These are phyloP conservation scores for Luscinia megarhynchos DNA, from an alignment of 2,797 vertebrate species.

Conservation along the genomic window DNA sequence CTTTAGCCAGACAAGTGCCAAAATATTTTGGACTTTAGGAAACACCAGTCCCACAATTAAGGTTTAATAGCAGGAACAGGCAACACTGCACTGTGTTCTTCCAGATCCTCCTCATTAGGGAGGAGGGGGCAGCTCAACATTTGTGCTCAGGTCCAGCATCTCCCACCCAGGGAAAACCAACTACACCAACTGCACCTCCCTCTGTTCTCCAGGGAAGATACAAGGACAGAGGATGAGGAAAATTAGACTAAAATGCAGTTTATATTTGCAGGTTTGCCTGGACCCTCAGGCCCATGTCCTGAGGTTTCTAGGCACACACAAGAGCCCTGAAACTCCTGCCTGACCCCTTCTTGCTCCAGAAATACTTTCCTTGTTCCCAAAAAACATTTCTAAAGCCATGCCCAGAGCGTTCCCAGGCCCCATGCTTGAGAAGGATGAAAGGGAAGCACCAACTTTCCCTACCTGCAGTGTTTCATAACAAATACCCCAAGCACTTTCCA, in stretches of 20 bases:
- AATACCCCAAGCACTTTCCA: background rate
- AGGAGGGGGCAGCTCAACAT: background rate
- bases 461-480: background rate
- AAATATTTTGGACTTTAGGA: constrained; percentile 57
- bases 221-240: background rate
- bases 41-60: constrained; percentile 14
- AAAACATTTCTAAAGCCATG: background rate
- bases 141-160: background rate
- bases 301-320: background rate
- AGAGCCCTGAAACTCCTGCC: background rate
- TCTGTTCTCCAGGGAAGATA: background rate
- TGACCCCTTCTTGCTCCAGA: background rate
- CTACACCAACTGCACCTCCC: background rate
- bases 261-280: background rate
- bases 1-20: constrained; percentile 47
- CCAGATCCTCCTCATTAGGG: background rate
- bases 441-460: background rate
- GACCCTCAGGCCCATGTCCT: background rate
- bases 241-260: background rate
- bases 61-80: constrained; percentile 4
- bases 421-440: background rate
- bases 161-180: background rate
- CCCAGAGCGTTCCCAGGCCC: background rate
- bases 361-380: background rate
- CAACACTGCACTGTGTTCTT: background rate